These are phyloP conservation scores for Drosophila cardini DNA, from an alignment of 1,140 invertebrate genomes.

Conservation along the genomic window DNA sequence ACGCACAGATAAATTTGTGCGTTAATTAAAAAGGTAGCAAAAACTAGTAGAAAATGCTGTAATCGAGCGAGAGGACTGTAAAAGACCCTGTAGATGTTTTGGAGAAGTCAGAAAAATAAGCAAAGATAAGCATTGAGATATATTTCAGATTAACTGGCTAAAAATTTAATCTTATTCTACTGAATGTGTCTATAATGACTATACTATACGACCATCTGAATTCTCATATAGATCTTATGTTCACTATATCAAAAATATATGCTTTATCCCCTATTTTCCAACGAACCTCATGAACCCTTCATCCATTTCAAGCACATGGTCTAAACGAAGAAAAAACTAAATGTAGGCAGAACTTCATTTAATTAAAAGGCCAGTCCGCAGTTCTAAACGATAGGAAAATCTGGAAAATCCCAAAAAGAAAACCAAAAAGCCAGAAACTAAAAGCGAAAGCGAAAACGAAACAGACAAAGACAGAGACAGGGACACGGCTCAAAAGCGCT, in stretches of 20 bases:
- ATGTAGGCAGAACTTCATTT: conserved; percentile 60
- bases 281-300: too few relatives aligned
- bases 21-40: conserved; percentile 70
- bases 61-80: too few relatives aligned
- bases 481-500: conserved; percentile 44
- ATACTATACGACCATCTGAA: too few relatives aligned
- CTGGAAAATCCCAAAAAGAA: conserved; percentile 56
- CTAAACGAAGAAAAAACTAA: conserved; percentile 9
- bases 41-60: not conserved
- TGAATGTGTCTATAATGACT: too few relatives aligned
- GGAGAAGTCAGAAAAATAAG: too few relatives aligned
- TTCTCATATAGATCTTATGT: too few relatives aligned
- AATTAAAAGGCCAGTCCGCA: conserved; percentile 63
- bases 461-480: conserved; percentile 27
- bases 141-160: too few relatives aligned
- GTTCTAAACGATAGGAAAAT: conserved; percentile 60
- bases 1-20: conserved; percentile 75
- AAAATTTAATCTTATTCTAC: not conserved
- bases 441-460: conserved; percentile 30
- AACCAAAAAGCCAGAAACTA: conserved; percentile 17
- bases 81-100: too few relatives aligned
- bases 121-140: too few relatives aligned
- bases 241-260: too few relatives aligned
- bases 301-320: too few relatives aligned
- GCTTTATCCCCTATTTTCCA: too few relatives aligned